phyloP scores from a whole-genome alignment of 2,113 vertebrate species.

The Spilogale gracilis region DNA sequence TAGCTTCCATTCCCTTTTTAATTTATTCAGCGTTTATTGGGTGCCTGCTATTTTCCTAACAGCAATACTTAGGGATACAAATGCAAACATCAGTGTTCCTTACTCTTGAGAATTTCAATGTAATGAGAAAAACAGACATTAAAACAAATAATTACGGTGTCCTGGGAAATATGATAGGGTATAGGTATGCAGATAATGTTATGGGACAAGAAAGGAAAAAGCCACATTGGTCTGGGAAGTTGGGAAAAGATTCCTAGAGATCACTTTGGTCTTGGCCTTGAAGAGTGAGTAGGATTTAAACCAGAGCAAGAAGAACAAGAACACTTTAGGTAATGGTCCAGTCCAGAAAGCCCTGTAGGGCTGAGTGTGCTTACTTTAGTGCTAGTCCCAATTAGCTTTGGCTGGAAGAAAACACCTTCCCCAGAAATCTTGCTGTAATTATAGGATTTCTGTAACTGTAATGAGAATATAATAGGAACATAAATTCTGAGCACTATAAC shows the following conservation, averaged over 20 bases:
- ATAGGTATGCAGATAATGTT: background rate
- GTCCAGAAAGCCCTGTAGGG: background rate
- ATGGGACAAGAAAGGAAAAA: background rate
- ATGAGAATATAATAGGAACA: background rate
- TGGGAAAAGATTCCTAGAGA: background rate
- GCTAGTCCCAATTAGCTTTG: background rate
- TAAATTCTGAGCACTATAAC: background rate
- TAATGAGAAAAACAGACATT: constrained; percentile 9
- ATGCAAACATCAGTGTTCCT: background rate
- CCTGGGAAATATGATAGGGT: background rate
- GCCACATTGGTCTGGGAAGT: background rate
- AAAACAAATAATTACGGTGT: background rate
- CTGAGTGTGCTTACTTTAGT: background rate
- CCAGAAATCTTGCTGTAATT: background rate
- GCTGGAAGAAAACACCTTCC: background rate
- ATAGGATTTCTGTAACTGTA: background rate
- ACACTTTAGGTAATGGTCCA: background rate
- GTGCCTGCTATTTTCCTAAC: background rate
- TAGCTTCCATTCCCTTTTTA: background rate
- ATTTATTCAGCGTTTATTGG: background rate
- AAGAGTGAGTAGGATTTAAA: background rate
- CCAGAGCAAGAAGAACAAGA: background rate
- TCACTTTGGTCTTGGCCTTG: background rate
- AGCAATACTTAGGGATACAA: background rate
- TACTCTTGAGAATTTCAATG: background rate